Percentiles rank a stretch among this genome's conserved stretches.
Conservation (phyloP, 2,113 vertebrate species). For the Martes martes region DNA sequence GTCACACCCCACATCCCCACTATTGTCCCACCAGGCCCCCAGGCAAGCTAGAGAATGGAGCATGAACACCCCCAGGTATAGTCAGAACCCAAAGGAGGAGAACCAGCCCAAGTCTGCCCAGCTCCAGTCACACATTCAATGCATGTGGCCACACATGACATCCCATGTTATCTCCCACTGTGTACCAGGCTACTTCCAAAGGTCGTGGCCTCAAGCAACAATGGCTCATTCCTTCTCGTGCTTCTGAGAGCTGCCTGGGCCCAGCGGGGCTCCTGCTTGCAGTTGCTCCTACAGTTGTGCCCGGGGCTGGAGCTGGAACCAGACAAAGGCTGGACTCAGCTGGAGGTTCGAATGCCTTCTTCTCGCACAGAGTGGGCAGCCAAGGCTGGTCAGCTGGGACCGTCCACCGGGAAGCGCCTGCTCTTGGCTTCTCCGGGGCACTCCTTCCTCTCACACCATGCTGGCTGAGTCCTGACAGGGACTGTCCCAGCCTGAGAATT, state of each 20-base stretch:
- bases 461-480: background rate
- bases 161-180: background rate
- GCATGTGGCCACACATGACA: background rate
- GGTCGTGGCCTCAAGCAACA: background rate
- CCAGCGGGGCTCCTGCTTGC: background rate
- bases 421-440: background rate
- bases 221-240: background rate
- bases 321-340: background rate
- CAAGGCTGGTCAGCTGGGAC: rapidly evolving
- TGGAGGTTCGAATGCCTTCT: background rate
- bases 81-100: background rate
- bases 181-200: background rate
- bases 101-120: background rate
- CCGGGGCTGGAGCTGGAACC: background rate
- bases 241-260: background rate
- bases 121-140: background rate
- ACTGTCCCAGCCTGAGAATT: background rate
- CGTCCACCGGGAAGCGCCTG: rapidly evolving
- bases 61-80: background rate
- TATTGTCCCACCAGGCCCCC: background rate
- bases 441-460: background rate
- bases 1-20: background rate
- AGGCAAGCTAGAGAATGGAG: background rate
- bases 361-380: rapidly evolving
- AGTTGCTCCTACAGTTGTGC: background rate